These are phyloP conservation scores for Passer montanus DNA, from an alignment of 2,113 vertebrate genomes.

Conservation along the genomic window DNA sequence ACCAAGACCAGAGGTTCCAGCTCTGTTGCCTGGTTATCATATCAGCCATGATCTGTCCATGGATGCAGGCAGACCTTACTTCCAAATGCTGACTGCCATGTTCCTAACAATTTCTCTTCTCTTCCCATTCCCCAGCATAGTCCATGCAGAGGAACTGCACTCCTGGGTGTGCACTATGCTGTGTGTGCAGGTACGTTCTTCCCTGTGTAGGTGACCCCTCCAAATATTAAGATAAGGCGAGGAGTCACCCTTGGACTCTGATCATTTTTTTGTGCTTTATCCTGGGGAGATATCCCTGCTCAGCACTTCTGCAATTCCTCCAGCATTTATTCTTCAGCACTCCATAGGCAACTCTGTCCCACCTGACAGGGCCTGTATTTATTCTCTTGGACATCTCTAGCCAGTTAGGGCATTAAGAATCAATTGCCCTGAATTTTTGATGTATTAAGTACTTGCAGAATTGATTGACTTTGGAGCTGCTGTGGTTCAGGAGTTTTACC, in stretches of 20 bases:
- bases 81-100: background rate
- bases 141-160: background rate
- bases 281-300: background rate
- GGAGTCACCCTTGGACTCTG: background rate
- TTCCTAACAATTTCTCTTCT: background rate
- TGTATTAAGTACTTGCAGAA: background rate
- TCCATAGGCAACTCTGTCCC: background rate
- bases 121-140: background rate
- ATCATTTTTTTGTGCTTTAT: background rate
- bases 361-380: background rate
- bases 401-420: background rate
- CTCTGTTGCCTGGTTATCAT: background rate
- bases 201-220: background rate
- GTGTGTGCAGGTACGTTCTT: background rate
- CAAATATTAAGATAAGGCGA: background rate
- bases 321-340: background rate
- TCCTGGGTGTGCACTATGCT: background rate
- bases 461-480: background rate
- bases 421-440: background rate
- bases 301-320: background rate
- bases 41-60: background rate
- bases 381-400: background rate
- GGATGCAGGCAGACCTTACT: background rate
- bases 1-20: background rate
- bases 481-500: background rate